Percentiles rank a stretch among this genome's conserved stretches.
Evolutionary conservation across 2,797 vertebrate species (phyloP).

Genomic region (Acanthis flammea): DNA sequence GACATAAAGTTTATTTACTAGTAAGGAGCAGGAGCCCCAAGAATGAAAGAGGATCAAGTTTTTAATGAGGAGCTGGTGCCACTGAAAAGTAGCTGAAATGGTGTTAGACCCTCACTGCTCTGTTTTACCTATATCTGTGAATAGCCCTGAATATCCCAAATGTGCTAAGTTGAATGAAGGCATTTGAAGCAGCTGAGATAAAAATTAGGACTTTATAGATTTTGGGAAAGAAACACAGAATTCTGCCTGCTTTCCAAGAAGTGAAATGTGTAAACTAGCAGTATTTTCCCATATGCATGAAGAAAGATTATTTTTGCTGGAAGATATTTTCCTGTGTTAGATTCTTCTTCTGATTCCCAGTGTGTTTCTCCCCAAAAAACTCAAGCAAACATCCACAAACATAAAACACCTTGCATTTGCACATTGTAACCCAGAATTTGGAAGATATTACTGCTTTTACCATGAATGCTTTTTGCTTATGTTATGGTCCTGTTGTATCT

Average conservation of each 20-base stretch:
- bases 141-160: not conserved
- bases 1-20: not conserved
- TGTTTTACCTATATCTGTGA: not conserved
- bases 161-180: not conserved
- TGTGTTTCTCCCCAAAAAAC: not conserved
- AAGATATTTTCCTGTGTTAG: not conserved
- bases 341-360: not conserved
- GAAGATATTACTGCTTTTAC: not conserved
- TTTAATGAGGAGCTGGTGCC: not conserved
- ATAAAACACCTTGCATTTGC: not conserved
- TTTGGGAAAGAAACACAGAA: not conserved
- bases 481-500: not conserved
- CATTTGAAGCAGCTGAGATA: not conserved
- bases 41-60: not conserved
- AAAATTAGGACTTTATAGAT: not conserved
- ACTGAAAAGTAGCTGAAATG: not conserved
- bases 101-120: not conserved
- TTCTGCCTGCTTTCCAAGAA: not conserved
- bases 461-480: not conserved
- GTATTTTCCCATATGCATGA: not conserved
- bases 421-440: not conserved
- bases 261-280: not conserved
- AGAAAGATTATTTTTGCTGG: not conserved
- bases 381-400: not conserved
- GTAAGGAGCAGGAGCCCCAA: not conserved